Evolutionary conservation across 2,888 invertebrate species (phyloP).

Genomic region (Chymomyza fuscimana): DNA sequence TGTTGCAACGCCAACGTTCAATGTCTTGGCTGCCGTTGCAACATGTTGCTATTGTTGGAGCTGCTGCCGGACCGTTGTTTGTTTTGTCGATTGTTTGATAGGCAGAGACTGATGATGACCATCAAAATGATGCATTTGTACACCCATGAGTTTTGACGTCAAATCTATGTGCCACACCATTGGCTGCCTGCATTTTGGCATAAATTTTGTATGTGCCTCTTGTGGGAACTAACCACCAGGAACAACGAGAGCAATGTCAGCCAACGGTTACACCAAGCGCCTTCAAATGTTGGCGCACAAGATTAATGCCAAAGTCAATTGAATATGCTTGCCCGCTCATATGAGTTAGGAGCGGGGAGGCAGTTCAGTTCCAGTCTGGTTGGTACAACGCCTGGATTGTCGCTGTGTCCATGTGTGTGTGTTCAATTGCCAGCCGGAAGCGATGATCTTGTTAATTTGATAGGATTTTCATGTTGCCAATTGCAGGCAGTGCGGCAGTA

Average conservation of each 20-base stretch:
- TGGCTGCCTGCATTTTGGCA: conserved; percentile 54
- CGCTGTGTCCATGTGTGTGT: conserved; percentile 3
- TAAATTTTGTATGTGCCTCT: conserved; percentile 52
- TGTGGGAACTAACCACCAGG: conserved; percentile 36
- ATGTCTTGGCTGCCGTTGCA: conserved; percentile 34
- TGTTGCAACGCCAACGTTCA: conserved; percentile 64
- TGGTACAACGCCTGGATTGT: background rate
- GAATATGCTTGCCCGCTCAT: conserved; percentile 38
- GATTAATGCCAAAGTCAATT: conserved; percentile 73
- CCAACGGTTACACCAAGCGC: background rate
- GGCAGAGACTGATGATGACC: conserved; percentile 78
- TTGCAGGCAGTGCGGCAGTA: conserved; percentile 39
- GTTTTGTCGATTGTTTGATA: conserved; percentile 75
- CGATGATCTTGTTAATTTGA: conserved; percentile 74
- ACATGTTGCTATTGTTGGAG: conserved; percentile 42
- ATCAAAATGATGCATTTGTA: conserved; percentile 78
- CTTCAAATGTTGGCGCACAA: conserved; percentile 30
- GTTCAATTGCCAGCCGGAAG: conserved; percentile 64
- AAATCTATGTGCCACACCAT: conserved; percentile 69
- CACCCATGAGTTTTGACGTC: conserved; percentile 77
- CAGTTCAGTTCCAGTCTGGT: conserved; percentile 6
- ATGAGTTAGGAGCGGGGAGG: background rate
- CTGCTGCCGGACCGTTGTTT: conserved; percentile 34
- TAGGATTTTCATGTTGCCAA: conserved; percentile 56
- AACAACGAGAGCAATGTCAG: background rate